phyloP scores from a whole-genome alignment of 2,888 invertebrate species.

The Lingula anatina region DNA sequence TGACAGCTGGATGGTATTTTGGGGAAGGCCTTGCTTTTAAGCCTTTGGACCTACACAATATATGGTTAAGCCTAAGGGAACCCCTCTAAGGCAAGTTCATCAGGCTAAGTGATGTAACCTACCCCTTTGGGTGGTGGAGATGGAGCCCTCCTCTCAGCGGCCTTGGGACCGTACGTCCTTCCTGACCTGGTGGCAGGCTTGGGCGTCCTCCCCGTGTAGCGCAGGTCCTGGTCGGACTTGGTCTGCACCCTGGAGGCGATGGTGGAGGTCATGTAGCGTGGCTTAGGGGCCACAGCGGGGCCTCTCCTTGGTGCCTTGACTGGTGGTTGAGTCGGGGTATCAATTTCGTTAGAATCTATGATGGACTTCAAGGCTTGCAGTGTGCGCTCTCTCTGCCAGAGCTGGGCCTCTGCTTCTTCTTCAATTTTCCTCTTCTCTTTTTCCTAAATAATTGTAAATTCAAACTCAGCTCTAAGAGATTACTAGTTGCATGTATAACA shows the following conservation, averaged over 20 bases:
- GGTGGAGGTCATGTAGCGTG: too few species aligned
- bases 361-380: conserved; percentile 41
- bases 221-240: too few species aligned
- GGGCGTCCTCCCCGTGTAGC: too few species aligned
- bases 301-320: background rate
- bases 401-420: conserved; percentile 25
- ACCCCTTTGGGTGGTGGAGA: background rate
- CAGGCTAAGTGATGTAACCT: too few species aligned
- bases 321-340: conserved; percentile 9
- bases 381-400: conserved; percentile 40
- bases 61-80: too few species aligned
- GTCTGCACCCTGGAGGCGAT: too few species aligned
- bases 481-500: too few species aligned
- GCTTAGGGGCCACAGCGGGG: background rate
- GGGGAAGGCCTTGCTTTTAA: too few species aligned
- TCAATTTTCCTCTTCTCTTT: conserved; percentile 34
- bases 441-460: conserved; percentile 22
- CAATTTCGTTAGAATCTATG: conserved; percentile 21
- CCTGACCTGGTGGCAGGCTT: background rate
- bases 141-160: background rate
- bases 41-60: too few species aligned
- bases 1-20: too few species aligned
- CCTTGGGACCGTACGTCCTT: background rate
- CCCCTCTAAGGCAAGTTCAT: too few species aligned
- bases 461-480: too few species aligned